phyloP scores from a whole-genome alignment of 2,797 vertebrate genomes.

The Ctenopoma multispine region DNA sequence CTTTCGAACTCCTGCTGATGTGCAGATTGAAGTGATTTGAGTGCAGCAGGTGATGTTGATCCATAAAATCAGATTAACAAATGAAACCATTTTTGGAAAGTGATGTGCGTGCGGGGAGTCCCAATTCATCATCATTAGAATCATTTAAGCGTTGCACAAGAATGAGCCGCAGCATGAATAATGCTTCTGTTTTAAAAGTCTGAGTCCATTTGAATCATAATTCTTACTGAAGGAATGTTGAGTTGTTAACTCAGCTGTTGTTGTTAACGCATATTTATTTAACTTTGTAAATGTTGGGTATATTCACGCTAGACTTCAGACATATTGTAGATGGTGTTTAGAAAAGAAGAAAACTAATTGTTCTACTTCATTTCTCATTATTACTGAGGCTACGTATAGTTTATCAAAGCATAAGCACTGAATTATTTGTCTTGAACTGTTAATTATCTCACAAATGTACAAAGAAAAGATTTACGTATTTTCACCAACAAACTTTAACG shows the following conservation, averaged over 20 bases:
- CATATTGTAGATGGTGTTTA: too few species aligned
- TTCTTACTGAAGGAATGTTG: slow-evolving; percentile 23
- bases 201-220: slow-evolving; percentile 17
- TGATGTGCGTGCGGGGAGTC: slow-evolving; percentile 16
- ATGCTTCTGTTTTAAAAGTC: slow-evolving; percentile 39
- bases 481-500: too few species aligned
- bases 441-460: too few species aligned
- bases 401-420: too few species aligned
- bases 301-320: too few species aligned
- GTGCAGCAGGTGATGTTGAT: slow-evolving; percentile 65
- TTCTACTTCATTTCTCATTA: too few species aligned
- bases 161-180: slow-evolving; percentile 36
- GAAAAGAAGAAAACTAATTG: too few species aligned
- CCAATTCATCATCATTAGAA: slow-evolving; percentile 68
- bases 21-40: slow-evolving; percentile 53
- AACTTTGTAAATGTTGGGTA: slow-evolving; percentile 11
- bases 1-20: slow-evolving; percentile 12
- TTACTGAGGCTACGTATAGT: too few species aligned
- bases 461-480: too few species aligned
- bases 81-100: slow-evolving; percentile 51
- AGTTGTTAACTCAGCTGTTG: neutral
- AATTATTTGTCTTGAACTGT: too few species aligned
- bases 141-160: slow-evolving; percentile 33
- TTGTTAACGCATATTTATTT: slow-evolving; percentile 22
- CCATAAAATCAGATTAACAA: slow-evolving; percentile 53